Base-by-base conservation (phyloP, 2,888 invertebrate species). In the Caenorhabditis sp. region DNA sequence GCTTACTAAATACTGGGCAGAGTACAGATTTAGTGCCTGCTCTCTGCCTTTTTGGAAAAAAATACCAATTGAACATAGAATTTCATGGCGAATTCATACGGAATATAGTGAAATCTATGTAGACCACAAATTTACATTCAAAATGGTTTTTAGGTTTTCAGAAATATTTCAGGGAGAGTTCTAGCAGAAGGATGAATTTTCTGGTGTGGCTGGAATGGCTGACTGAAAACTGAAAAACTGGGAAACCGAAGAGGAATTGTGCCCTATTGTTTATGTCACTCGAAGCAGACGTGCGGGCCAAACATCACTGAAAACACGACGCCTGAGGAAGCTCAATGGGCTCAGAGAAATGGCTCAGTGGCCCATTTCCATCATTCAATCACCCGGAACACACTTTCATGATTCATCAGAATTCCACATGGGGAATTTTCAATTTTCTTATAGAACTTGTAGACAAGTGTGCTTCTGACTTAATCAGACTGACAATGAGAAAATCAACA, bases 241-340 rank as follows among this genome's bases (percentile, higher is more conserved):
- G n/a, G n/a, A n/a, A n/a, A n/a, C n/a, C n/a, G n/a, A 58, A 58
- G 20, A 1, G 13, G 18, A 35, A 20, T 58, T 58, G 5, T 35
- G 18, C 20, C 35, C 26, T 35, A 58, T 58, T 58, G 58, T 58
- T 58, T 37, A 35, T 58, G 58, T 15, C 35, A 35, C 20, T 32
- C 58, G 32, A 22, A 58, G 58, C 47, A 47, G 47, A 35, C 28
- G 11, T 1, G n/a, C n/a, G n/a, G 70, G 61, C 40, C 70, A 70
- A 61, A 70, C 60, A 70, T 26, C 61, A 60, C 1, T 2, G 4
- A 18, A 26, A 56, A n/a, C n/a, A 69, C 58, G 58, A 60, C 69
- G 58, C 60, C 56, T 69, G 69, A 47, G 32, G 44, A 15, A 26
- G 53, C 24, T 22, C 53, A 53, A 24, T 53, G 53, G 53, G 47